Percentiles rank a stretch among this genome's conserved stretches.
These are phyloP conservation scores for Indri indri DNA, from an alignment of 2,113 vertebrate species.

Conservation along the genomic window DNA sequence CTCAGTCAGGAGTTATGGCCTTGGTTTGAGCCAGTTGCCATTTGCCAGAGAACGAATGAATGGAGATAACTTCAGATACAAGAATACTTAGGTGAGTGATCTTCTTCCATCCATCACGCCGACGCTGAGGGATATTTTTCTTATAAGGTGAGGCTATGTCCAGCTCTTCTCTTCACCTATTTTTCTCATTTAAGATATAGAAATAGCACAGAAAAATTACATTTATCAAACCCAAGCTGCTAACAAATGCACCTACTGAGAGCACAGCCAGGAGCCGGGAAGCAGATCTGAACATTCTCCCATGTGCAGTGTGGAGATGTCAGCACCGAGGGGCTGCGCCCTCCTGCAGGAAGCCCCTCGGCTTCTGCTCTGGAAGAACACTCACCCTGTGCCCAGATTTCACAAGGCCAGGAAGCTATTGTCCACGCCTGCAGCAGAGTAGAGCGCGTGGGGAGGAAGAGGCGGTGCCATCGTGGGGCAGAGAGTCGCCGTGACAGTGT, in stretches of 20 bases:
- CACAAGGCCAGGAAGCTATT: not conserved
- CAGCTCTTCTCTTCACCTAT: not conserved
- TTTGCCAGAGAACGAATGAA: not conserved
- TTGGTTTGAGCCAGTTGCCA: not conserved
- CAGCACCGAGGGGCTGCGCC: too few relatives aligned
- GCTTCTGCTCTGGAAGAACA: not conserved
- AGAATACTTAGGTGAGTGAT: not conserved
- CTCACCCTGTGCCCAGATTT: accelerated
- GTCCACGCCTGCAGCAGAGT: not conserved
- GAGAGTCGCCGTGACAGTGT: too few relatives aligned
- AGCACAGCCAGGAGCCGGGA: not conserved
- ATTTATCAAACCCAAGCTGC: not conserved
- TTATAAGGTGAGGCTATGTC: too few relatives aligned
- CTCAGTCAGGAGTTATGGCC: not conserved
- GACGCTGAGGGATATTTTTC: not conserved
- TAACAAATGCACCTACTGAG: not conserved
- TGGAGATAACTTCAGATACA: not conserved
- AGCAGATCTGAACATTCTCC: too few relatives aligned
- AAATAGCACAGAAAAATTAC: not conserved
- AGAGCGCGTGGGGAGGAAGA: not conserved
- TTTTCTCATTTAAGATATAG: not conserved
- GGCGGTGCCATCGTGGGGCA: accelerated
- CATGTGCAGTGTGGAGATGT: too few relatives aligned
- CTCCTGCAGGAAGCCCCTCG: too few relatives aligned
- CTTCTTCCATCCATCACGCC: not conserved